Percentiles rank a stretch among this genome's conserved stretches.
phyloP scores from a whole-genome alignment of 2,113 vertebrate genomes.

The Diphyllodes magnificus region DNA sequence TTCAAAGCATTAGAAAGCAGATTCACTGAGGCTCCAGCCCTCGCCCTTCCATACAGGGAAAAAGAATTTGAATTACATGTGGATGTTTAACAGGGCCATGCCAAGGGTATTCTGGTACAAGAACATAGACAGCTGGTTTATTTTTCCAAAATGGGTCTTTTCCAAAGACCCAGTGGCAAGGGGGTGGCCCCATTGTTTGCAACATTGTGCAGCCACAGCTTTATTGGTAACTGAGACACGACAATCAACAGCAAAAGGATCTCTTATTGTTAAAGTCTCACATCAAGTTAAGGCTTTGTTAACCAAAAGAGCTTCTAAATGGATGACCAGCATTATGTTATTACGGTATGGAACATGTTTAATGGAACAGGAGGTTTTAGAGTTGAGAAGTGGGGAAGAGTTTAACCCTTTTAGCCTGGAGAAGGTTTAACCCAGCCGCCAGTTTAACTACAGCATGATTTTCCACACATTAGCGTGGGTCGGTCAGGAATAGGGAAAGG shows the following conservation, averaged over 20 bases:
- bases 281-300: neutral
- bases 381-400: neutral
- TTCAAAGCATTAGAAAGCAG: neutral
- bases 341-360: neutral
- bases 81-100: neutral
- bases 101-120: neutral
- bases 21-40: neutral
- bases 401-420: neutral
- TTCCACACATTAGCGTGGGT: accelerated
- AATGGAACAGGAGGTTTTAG: neutral
- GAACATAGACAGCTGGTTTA: neutral
- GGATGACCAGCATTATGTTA: no score
- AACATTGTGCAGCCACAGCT: neutral
- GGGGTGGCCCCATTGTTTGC: neutral
- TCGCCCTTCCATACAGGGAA: neutral
- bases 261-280: neutral
- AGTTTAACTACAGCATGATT: neutral
- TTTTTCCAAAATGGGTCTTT: neutral
- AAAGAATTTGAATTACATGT: neutral
- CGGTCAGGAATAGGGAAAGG: accelerated
- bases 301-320: neutral
- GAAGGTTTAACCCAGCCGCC: neutral
- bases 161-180: neutral
- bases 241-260: neutral
- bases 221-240: neutral